Conservation (phyloP, 64 coral and sea anemone genomes). For the Exaiptasia diaphana region DNA sequence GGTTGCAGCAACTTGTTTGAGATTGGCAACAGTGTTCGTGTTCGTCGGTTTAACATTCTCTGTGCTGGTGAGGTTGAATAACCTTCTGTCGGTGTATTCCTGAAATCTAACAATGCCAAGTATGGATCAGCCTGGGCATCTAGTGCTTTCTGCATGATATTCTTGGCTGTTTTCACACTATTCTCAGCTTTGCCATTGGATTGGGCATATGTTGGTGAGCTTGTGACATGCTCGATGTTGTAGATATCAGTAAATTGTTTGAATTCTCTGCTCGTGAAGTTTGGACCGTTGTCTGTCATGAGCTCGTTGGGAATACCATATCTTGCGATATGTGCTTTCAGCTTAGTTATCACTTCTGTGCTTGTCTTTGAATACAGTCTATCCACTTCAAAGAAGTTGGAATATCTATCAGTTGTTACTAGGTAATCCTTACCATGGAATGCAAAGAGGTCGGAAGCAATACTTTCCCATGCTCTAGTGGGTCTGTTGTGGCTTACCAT, state of each 20-base stretch:
- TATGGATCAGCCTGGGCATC: slow-evolving; percentile 18
- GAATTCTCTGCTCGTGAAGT: slow-evolving; percentile 31
- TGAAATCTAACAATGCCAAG: slow-evolving; percentile 30
- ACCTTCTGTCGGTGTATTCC: slow-evolving; percentile 32
- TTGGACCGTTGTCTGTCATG: slow-evolving; percentile 5
- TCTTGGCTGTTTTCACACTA: slow-evolving; percentile 35
- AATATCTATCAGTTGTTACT: slow-evolving; percentile 1
- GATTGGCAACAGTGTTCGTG: neutral
- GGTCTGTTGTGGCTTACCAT: slow-evolving; percentile 25
- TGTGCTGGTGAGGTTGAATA: slow-evolving; percentile 7
- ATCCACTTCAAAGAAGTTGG: slow-evolving; percentile 39
- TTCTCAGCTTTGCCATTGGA: slow-evolving; percentile 48
- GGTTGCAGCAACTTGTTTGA: slow-evolving; percentile 17
- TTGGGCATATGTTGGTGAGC: slow-evolving; percentile 17
- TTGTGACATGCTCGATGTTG: slow-evolving; percentile 39
- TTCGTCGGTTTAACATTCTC: neutral
- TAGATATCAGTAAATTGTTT: slow-evolving; percentile 25
- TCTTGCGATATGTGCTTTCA: slow-evolving; percentile 13
- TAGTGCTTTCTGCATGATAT: slow-evolving; percentile 20
- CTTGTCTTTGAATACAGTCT: neutral
- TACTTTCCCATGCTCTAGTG: slow-evolving; percentile 47
- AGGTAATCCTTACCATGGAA: slow-evolving; percentile 7
- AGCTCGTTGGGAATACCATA: neutral
- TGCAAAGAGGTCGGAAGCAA: slow-evolving; percentile 26
- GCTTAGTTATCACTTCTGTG: neutral